Evolutionary conservation across 2,113 vertebrate genomes (phyloP), one percentile per base, ranked within the genome.

Genomic region (Sisor rabdophorus): DNA sequence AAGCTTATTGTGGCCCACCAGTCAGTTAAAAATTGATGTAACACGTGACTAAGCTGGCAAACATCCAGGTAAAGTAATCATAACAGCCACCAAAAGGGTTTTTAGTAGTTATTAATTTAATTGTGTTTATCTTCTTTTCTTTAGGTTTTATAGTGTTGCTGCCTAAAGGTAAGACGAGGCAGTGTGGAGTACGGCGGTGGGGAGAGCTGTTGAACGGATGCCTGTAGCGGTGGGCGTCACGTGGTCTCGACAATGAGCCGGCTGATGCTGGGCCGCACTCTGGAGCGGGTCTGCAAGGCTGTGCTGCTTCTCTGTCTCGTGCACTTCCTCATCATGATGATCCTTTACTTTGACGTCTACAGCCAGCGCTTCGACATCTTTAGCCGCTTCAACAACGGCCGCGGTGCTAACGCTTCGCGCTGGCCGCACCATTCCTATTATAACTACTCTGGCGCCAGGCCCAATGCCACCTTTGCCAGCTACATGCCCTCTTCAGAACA

Each of bases 221-320:
- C 85, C 87, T 87, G 83, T 87, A 84, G 84, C 84, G 81, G 64
- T 40, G 81, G 76, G 81, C 82, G 84, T 82, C 83, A 82, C 30
- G 78, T 81, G 79, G 79, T 87, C 80, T 88, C 85, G 93, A 96
- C 95, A 96, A 99, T 99, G 97, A 95, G 95, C 94, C 97, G 97
- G 92, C 90, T 99, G 94, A 94, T 96, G 91, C 90, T 99, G 90
- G 97, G 96, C 84, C 93, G 95, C 82, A 99, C 96, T 88, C 93
- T 99, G 93, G 97, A 99, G 95, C 95, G 96, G 85, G 94, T 99
- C 90, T 99, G 97, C 91, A 99, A 99, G 91, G 97, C 95, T 0
- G 96, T 99, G 87, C 92, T 99, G 87, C 91, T 99, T 84, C 94
- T 99, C 76, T 99, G 97, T 92, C 89, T 98, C 85, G 93, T 99